A percentile compares a stretch with the other conserved stretches of the same genome.
Conservation (phyloP, 2,113 vertebrate species). For the Tragelaphus scriptus region DNA sequence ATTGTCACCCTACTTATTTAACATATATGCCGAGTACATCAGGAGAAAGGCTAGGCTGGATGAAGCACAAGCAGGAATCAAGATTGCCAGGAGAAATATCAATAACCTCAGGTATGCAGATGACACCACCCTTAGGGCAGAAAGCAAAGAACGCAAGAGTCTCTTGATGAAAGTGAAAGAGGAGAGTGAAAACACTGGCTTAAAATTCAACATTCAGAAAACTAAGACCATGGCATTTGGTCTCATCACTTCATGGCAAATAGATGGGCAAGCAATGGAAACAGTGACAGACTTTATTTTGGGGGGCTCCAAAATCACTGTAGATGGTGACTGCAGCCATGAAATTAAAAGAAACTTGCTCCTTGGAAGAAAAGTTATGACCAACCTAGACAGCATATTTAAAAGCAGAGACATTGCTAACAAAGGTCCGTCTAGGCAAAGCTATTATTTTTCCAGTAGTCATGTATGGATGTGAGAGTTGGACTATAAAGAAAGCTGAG, state of each 20-base stretch:
- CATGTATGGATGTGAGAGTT: background rate
- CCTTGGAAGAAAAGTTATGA: background rate
- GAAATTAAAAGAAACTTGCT: background rate
- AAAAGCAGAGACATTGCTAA: background rate
- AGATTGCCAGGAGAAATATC: background rate
- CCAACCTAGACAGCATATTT: background rate
- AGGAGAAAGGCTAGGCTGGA: fast-evolving
- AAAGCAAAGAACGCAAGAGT: background rate
- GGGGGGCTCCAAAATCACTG: background rate
- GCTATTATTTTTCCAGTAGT: background rate
- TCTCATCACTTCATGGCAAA: background rate
- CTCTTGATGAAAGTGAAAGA: background rate
- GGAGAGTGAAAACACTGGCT: background rate
- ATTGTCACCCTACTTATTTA: background rate
- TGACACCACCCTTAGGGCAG: background rate
- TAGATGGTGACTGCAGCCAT: background rate
- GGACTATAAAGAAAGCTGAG: background rate
- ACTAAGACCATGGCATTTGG: background rate
- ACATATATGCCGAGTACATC: background rate
- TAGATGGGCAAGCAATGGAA: background rate
- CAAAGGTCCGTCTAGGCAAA: background rate
- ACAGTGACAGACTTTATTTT: background rate
- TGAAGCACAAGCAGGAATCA: background rate
- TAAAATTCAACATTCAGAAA: background rate
- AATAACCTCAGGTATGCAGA: background rate